Evolutionary conservation across 2,888 invertebrate genomes (phyloP).

Genomic region (Gymnocheta viridis): DNA sequence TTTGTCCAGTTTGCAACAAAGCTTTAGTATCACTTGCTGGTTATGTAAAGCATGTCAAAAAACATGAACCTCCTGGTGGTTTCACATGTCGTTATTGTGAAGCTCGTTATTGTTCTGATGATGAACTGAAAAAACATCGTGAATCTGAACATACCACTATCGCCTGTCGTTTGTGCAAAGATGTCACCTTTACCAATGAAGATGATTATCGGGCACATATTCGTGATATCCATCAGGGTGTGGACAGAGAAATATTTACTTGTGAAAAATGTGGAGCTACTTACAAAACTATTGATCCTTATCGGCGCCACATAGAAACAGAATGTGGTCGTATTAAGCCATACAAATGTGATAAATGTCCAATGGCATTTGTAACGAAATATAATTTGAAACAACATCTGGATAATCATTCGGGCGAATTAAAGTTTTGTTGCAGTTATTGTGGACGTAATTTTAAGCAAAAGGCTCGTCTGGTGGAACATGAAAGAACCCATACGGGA

Average conservation of each 20-base stretch:
- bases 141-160: conserved; percentile 75
- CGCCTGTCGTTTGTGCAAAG: conserved; percentile 80
- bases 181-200: conserved; percentile 76
- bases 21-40: conserved; percentile 75
- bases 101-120: conserved; percentile 76
- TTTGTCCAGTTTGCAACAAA: conserved; percentile 80
- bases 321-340: conserved; percentile 82
- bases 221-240: conserved; percentile 79
- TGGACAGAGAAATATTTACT: conserved; percentile 79
- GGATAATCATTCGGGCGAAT: conserved; percentile 76
- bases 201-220: conserved; percentile 81
- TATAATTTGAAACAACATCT: conserved; percentile 77
- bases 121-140: conserved; percentile 77
- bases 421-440: conserved; percentile 78
- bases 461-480: conserved; percentile 76
- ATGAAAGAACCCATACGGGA: conserved; percentile 78
- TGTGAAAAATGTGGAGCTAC: conserved; percentile 82
- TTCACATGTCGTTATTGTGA: conserved; percentile 81
- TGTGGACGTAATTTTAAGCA: conserved; percentile 78
- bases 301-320: conserved; percentile 79
- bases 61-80: conserved; percentile 81
- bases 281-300: conserved; percentile 81
- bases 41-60: conserved; percentile 81
- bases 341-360: conserved; percentile 80
- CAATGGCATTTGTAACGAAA: conserved; percentile 76